Percentiles rank a stretch among this genome's conserved stretches.
Conservation (phyloP, 2,113 vertebrate species). For the Galemys pyrenaicus region DNA sequence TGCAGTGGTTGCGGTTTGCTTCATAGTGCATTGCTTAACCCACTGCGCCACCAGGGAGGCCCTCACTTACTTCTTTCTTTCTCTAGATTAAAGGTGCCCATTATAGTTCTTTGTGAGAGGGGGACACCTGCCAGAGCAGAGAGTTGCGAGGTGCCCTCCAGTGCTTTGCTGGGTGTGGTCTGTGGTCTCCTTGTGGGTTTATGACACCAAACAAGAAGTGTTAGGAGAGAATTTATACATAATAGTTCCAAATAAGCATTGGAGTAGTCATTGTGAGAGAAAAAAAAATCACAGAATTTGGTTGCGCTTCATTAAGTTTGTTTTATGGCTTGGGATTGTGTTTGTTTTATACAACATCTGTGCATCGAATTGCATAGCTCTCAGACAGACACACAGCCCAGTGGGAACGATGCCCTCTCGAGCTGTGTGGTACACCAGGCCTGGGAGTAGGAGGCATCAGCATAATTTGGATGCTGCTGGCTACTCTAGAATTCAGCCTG, state of each 20-base stretch:
- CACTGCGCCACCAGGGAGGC: too few relatives aligned
- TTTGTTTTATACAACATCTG: not conserved
- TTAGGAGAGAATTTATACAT: not conserved
- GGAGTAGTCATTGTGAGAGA: not conserved
- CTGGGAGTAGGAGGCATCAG: fast-evolving
- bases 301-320: not conserved
- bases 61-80: not conserved
- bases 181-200: not conserved
- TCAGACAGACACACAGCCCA: not conserved
- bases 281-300: not conserved
- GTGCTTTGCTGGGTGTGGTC: not conserved
- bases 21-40: too few relatives aligned
- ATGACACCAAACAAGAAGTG: not conserved
- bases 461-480: not conserved
- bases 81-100: not conserved
- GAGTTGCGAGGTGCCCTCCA: not conserved
- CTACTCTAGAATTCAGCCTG: not conserved
- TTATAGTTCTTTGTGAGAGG: not conserved
- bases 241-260: not conserved
- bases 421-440: not conserved
- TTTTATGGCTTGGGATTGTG: not conserved
- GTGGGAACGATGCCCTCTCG: not conserved
- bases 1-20: too few relatives aligned
- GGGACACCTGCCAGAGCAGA: not conserved
- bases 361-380: fast-evolving